Conservation (phyloP, 37 sponge, comb jelly and placozoan genomes). For the Ianthella basta region DNA sequence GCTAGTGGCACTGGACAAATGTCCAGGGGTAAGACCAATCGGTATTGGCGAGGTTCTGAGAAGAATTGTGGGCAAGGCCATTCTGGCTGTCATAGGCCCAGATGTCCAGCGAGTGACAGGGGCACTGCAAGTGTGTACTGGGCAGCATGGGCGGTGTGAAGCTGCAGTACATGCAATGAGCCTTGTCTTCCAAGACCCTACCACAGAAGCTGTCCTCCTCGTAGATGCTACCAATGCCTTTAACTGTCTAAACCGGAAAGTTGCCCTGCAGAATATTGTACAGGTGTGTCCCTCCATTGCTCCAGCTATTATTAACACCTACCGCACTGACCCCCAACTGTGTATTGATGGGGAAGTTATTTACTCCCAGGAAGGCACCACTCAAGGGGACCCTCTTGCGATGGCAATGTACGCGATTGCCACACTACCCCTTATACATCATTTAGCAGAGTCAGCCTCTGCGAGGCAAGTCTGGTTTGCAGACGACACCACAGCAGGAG, state of each 20-base stretch:
- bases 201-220: background rate
- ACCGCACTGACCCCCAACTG: background rate
- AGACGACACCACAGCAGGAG: conserved; percentile 10
- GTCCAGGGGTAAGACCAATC: too few species aligned
- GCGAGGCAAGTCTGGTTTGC: background rate
- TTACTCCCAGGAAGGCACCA: background rate
- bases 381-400: conserved; percentile 2
- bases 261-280: background rate
- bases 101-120: too few species aligned
- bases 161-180: conserved; percentile 2
- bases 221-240: background rate
- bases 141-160: background rate
- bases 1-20: too few species aligned
- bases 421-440: conserved; percentile 3
- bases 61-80: too few species aligned
- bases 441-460: background rate
- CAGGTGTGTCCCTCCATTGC: background rate
- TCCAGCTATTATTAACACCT: background rate
- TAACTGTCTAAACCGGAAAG: conserved; percentile 3
- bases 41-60: too few species aligned
- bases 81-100: too few species aligned
- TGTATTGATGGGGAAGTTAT: background rate
- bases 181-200: background rate
- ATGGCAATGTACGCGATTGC: conserved; percentile 1
- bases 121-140: too few species aligned